Percentiles rank a stretch among this genome's conserved stretches.
These are phyloP conservation scores for Cirrhinus molitorella DNA, from an alignment of 2,797 vertebrate species.

Conservation along the genomic window DNA sequence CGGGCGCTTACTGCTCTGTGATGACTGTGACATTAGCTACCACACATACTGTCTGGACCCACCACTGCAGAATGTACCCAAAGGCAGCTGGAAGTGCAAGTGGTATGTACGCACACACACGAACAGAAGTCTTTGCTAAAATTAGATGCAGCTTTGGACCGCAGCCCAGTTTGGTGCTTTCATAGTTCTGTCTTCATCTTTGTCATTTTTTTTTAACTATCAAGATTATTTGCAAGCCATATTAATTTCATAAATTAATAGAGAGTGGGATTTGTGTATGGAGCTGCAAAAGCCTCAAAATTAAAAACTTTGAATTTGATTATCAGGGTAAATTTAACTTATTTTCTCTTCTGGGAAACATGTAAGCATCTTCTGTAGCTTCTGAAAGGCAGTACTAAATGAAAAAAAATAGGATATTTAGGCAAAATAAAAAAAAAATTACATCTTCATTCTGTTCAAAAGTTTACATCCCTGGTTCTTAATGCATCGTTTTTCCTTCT, in stretches of 20 bases:
- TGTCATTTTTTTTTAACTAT: background rate
- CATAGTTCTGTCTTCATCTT: constrained; percentile 1
- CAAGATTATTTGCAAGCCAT: background rate
- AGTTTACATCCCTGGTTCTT: no score
- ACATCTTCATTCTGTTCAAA: no score
- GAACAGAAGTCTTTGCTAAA: constrained; percentile 6
- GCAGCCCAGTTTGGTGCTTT: background rate
- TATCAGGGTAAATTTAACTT: no score
- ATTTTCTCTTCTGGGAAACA: no score
- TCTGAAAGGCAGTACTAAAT: no score
- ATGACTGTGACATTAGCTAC: constrained; percentile 99
- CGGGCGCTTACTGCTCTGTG: constrained; percentile 92
- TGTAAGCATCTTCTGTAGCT: no score
- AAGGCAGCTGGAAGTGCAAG: constrained; percentile 99
- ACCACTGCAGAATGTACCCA: constrained; percentile 96
- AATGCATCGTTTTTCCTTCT: no score
- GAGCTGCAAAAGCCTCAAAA: background rate
- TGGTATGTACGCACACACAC: constrained; percentile 79
- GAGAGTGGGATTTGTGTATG: background rate
- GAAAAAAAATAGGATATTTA: no score
- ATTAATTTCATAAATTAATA: background rate
- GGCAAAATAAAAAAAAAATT: no score
- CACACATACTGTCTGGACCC: constrained; percentile 99
- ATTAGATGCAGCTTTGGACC: constrained; percentile 26
- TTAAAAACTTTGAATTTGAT: no score